Base-by-base conservation (phyloP, 1,140 invertebrate species). In the Drosophila burlai region DNA sequence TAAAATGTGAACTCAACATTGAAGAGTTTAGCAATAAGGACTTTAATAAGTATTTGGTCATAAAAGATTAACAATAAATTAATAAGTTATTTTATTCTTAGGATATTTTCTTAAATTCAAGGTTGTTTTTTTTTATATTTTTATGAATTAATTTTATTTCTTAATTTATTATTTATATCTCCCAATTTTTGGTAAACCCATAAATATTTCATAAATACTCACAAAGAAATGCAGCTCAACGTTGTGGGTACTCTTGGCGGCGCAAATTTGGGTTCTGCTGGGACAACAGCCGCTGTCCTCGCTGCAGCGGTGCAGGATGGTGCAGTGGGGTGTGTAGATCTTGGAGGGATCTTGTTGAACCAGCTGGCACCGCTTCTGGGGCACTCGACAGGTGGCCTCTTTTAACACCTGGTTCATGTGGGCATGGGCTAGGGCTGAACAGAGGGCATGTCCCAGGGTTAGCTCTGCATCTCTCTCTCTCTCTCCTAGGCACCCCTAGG, bases 201-300 rank as follows among this genome's bases (percentile, higher is more conserved):
- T 1, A 21, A 54, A 9, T 21, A 54, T 15, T 26, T 4, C 5
- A 6, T 13, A 26, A 18, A n/a, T 73, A 96, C 96, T 96, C 91
- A 97, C 96, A 91, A 95, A 95, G 92, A 97, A 97, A 79, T 95
- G 95, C 18, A 96, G 94, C 63, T 96, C 95, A 21, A 97, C 94
- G 49, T 93, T 93, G 49, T 95, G 94, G 13, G 94, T 94, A 4
- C 93, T 93, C 84, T 96, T 96, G 3, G 96, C 95, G 29, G 94
- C 95, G 87, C 96, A 97, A 26, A 95, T 95, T 50, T 95, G 93
- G 6, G 93, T 90, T 65, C 95, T 94, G 16, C 94, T 94, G 24
- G 57, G 66, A 84, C 96, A 97, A 91, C 96, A 97, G 63, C 96
- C 96, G 11, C 95, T 96, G 89, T 96, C 96, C 80, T 96, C 96